Percentiles rank a stretch among this genome's conserved stretches.
Evolutionary conservation across 30 jellyfish, hydroid and myxozoan species (phyloP).

Genomic region (Mastigias papua): DNA sequence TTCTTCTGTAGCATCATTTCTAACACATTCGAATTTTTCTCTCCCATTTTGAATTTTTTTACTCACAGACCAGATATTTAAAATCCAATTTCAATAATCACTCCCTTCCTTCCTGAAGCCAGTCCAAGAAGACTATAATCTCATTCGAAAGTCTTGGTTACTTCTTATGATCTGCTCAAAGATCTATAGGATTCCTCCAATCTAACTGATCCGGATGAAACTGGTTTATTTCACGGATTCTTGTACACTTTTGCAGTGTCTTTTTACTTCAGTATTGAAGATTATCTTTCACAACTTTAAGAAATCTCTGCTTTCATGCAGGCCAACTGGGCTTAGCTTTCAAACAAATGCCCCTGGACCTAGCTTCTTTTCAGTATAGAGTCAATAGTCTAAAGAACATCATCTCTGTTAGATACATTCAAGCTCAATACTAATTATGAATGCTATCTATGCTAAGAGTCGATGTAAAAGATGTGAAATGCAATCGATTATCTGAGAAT

Average conservation of each 20-base stretch:
- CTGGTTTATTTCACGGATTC: too few species aligned
- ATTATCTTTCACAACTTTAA: background rate
- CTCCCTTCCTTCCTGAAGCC: background rate
- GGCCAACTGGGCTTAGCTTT: background rate
- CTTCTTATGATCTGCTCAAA: background rate
- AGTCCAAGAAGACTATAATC: background rate
- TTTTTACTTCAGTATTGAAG: too few species aligned
- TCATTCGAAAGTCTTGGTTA: background rate
- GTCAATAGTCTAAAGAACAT: background rate
- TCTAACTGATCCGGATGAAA: too few species aligned
- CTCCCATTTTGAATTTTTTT: constrained; percentile 45
- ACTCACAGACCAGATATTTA: background rate
- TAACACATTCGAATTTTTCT: constrained; percentile 56
- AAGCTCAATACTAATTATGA: too few species aligned
- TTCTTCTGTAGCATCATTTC: constrained; percentile 77
- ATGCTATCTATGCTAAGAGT: too few species aligned
- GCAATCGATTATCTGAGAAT: too few species aligned
- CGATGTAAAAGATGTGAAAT: too few species aligned
- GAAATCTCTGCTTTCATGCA: background rate
- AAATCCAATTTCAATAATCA: background rate
- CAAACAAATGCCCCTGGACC: background rate
- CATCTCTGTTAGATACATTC: background rate
- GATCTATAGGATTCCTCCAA: background rate
- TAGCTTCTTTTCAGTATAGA: background rate
- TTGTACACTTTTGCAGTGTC: too few species aligned